Conservation (phyloP, 2,113 vertebrate species). For the Hydrochoerus hydrochaeris region DNA sequence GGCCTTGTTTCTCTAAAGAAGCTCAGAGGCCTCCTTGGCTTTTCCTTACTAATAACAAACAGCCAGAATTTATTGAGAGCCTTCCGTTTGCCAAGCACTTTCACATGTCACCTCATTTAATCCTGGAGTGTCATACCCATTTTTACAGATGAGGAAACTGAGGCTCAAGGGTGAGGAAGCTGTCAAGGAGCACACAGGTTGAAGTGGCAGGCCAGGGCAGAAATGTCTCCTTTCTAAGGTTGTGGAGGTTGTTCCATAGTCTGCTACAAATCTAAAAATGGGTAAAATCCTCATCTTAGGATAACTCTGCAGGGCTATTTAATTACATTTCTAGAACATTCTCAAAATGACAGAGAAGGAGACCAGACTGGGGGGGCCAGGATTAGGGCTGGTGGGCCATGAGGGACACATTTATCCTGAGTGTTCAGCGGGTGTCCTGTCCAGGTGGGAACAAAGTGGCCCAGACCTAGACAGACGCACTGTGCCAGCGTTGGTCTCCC, state of each 20-base stretch:
- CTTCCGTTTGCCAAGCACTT: constrained; percentile 42
- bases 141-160: constrained; percentile 64
- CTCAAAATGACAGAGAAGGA: not conserved
- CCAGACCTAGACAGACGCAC: accelerated
- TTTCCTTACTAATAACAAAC: constrained; percentile 56
- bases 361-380: not conserved
- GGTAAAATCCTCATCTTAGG: not conserved
- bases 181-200: not conserved
- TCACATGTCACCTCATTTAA: constrained; percentile 2
- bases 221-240: not conserved
- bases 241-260: not conserved
- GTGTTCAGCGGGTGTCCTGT: not conserved
- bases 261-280: not conserved
- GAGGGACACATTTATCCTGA: not conserved
- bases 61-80: constrained; percentile 51
- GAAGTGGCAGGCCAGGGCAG: not conserved
- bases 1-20: constrained; percentile 39
- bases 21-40: constrained; percentile 47
- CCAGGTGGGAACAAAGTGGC: not conserved
- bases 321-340: constrained; percentile 18
- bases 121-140: constrained; percentile 25
- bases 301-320: not conserved
- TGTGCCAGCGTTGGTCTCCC: not conserved
- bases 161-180: not conserved
- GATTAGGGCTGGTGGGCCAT: not conserved